Evolutionary conservation across 2,797 vertebrate genomes (phyloP).

Genomic region (Sitta carolinensis): DNA sequence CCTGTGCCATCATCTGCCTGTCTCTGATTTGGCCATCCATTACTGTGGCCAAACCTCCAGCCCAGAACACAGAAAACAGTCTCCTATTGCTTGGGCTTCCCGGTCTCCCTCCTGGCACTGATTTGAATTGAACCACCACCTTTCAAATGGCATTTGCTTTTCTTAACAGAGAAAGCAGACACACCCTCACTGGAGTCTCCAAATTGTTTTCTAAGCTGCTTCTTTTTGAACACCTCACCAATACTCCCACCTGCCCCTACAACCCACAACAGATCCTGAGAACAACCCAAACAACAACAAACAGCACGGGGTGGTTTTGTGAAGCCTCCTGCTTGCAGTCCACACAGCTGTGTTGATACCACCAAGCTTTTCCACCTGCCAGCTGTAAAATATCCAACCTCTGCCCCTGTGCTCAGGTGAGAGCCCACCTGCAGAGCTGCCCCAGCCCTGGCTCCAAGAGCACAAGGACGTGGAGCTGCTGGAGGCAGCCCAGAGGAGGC

Average conservation of each 20-base stretch:
- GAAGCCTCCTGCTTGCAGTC: neutral
- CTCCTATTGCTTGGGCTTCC: neutral
- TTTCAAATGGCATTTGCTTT: neutral
- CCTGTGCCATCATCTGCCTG: neutral
- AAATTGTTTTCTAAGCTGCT: neutral
- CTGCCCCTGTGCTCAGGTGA: neutral
- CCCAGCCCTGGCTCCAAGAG: neutral
- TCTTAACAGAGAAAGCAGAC: neutral
- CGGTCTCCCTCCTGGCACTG: neutral
- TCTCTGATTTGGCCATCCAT: neutral
- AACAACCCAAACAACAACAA: neutral
- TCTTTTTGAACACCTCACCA: neutral
- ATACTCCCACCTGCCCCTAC: neutral
- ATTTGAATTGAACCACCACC: neutral
- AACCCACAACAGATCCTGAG: neutral
- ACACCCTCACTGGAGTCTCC: neutral
- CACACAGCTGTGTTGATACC: neutral
- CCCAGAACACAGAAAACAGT: neutral
- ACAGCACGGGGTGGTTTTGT: neutral
- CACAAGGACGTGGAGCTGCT: neutral
- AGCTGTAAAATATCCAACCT: neutral
- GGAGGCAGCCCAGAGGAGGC: neutral
- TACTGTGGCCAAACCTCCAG: neutral
- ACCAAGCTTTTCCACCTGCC: neutral
- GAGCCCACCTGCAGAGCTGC: neutral